Percentiles rank a stretch among this genome's conserved stretches.
Evolutionary conservation across 2,797 vertebrate species (phyloP).

Genomic region (Pangasius sanitwongsei): DNA sequence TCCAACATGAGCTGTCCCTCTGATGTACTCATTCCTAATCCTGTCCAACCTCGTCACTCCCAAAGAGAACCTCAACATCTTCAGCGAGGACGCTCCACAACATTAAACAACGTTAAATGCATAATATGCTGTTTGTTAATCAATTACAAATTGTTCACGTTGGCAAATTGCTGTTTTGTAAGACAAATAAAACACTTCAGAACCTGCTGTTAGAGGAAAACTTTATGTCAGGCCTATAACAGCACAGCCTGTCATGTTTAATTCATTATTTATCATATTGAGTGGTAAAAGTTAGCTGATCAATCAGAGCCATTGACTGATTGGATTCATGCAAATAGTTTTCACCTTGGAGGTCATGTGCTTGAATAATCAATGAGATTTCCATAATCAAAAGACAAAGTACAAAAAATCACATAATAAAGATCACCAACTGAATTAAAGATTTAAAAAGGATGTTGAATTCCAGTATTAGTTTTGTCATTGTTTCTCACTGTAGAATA

Average conservation of each 20-base stretch:
- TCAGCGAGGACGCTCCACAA: neutral
- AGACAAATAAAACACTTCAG: neutral
- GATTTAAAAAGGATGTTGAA: neutral
- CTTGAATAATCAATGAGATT: constrained; percentile 29
- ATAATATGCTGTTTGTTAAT: neutral
- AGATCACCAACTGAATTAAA: neutral
- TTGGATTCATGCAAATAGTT: constrained; percentile 19
- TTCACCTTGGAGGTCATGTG: constrained; percentile 9
- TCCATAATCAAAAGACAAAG: neutral
- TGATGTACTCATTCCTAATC: too few relatives aligned
- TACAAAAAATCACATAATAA: too few relatives aligned
- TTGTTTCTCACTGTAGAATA: neutral
- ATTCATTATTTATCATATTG: neutral
- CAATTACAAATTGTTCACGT: neutral
- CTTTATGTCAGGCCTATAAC: neutral
- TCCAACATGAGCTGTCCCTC: too few relatives aligned
- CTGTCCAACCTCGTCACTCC: too few relatives aligned
- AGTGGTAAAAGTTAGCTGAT: constrained; percentile 6
- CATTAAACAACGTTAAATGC: neutral
- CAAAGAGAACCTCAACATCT: too few relatives aligned
- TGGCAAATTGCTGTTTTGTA: neutral
- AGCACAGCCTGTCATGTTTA: neutral
- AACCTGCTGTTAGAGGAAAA: neutral
- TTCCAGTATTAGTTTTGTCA: neutral
- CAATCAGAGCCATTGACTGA: neutral